Evolutionary conservation across 35 echinoderm and acorn worm species (phyloP).

Genomic region (Nesometra sesokonis): DNA sequence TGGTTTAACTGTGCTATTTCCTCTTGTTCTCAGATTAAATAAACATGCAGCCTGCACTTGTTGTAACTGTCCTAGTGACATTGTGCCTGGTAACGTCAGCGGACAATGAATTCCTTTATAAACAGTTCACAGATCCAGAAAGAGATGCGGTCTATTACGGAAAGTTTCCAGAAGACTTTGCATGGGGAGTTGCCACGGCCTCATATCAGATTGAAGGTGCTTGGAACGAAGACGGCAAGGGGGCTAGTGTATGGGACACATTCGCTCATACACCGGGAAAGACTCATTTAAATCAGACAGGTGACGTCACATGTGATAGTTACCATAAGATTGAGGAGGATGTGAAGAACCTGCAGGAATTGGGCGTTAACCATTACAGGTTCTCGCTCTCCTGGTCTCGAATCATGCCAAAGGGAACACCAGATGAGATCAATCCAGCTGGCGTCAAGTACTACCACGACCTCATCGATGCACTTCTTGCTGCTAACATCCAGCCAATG

Average conservation of each 20-base stretch:
- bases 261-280: constrained; percentile 37
- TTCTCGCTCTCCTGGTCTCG: constrained; percentile 81
- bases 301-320: constrained; percentile 71
- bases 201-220: constrained; percentile 94
- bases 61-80: background rate
- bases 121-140: constrained; percentile 60
- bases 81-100: background rate
- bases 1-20: too few species aligned
- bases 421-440: constrained; percentile 50
- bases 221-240: constrained; percentile 78
- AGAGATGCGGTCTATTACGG: constrained; percentile 60
- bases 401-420: constrained; percentile 57
- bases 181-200: constrained; percentile 71
- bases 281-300: constrained; percentile 38
- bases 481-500: constrained; percentile 55
- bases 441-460: constrained; percentile 79
- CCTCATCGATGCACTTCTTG: constrained; percentile 46
- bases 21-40: too few species aligned
- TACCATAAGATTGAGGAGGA: constrained; percentile 69
- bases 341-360: constrained; percentile 42
- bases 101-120: background rate
- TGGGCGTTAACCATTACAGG: constrained; percentile 66
- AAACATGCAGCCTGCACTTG: too few species aligned
- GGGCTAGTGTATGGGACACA: constrained; percentile 56
- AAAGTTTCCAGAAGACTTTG: constrained; percentile 59